Evolutionary conservation across 2,888 invertebrate genomes (phyloP), one percentile per base, ranked within the genome.

Genomic region (Drosophila subquinaria): DNA sequence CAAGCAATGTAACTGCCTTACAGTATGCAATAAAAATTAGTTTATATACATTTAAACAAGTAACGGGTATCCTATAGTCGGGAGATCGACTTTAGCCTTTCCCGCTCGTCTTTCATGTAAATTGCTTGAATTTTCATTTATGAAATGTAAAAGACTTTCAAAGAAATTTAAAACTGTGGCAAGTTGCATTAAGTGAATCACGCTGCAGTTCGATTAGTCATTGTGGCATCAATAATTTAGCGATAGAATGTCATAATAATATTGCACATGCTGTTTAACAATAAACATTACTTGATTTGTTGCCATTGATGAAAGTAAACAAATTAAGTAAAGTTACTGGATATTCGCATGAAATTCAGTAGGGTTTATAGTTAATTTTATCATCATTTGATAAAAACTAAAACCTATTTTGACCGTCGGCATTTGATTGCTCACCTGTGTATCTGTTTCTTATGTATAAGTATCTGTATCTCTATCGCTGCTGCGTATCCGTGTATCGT

Each of bases 351-450:
- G 9, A 30, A 48, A 30, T 48, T 23, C 6, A 11, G 23, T 45
- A 23, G 6, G 38, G n/a, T 27, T 8, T 5, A 27, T 27, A 30
- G 11, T 10, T 33, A 33, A 33, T 30, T 9, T 6, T 10, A 1
- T 4, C 36, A 40, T 53, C 8, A 13, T 23, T 45, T 2, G 10
- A 30, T n/a, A 3, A 10, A 9, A 23, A 13, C 10, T 9, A 0
- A 30, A 36, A 30, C 5, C n/a, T 9, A 0, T 6, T n/a, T 52
- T 59, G 43, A 27, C 82, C 82, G 89, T 43, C 82, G 82, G 82
- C 78, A 73, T 35, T 15, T 30, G 30, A 23, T 13, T 45, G 38
- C 82, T 82, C 65, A 82, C 82, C 82, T 82, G 81, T 83, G 55
- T 69, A 61, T 56, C 56, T 60, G 53, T 69, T 45, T 50, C 27